Conservation (phyloP, 2,113 vertebrate species). For the Crotalus helleri region DNA sequence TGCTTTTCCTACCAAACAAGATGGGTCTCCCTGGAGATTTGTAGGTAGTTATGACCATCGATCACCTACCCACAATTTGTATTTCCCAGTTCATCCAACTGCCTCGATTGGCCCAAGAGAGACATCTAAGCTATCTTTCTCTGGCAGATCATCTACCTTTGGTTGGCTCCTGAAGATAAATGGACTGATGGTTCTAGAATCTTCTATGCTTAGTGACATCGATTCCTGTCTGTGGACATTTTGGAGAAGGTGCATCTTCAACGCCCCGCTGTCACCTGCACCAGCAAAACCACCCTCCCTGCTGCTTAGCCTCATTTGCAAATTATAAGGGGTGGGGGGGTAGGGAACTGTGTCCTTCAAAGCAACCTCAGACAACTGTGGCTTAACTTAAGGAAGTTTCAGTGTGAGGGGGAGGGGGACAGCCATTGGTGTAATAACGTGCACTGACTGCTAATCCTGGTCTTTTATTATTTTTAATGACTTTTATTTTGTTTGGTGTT, state of each 20-base stretch:
- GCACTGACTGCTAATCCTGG: constrained; percentile 4
- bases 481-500: constrained; percentile 47
- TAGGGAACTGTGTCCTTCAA: neutral
- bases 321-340: neutral
- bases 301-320: neutral
- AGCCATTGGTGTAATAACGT: constrained; percentile 20
- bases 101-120: neutral
- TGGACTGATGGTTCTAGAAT: neutral
- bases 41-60: constrained; percentile 1
- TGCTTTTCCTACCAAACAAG: neutral
- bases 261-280: neutral
- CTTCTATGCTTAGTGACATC: neutral
- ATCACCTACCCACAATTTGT: neutral
- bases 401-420: neutral
- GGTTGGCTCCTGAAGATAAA: constrained; percentile 8
- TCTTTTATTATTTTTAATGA: neutral
- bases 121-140: neutral
- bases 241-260: neutral
- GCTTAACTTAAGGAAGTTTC: neutral
- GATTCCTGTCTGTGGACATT: neutral
- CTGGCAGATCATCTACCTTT: neutral
- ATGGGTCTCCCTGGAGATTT: neutral
- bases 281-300: neutral
- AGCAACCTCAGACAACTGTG: neutral
- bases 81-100: neutral